Percentiles rank a stretch among this genome's conserved stretches.
phyloP scores from a whole-genome alignment of 2,113 vertebrate genomes.

The Oriolus oriolus region DNA sequence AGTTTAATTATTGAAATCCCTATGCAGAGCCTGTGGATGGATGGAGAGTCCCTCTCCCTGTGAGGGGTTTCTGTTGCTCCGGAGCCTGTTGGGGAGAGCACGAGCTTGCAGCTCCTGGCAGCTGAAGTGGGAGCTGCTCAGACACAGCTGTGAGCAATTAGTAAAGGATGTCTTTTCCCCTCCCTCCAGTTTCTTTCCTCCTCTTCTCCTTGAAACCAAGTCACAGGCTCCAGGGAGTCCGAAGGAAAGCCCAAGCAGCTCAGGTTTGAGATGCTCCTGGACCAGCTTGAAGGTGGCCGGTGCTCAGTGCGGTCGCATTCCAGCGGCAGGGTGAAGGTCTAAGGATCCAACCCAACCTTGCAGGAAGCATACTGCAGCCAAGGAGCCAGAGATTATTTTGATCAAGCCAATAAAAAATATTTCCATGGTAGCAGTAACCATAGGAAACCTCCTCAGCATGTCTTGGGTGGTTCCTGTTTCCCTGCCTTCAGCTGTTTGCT shows the following conservation, averaged over 20 bases:
- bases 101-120: constrained; percentile 32
- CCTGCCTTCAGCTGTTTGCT: constrained; percentile 33
- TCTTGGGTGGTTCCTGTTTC: constrained; percentile 11
- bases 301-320: accelerated
- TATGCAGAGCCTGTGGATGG: neutral
- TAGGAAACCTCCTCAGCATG: constrained; percentile 68
- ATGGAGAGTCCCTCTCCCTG: neutral
- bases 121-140: constrained; percentile 1
- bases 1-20: constrained; percentile 34
- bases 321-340: neutral
- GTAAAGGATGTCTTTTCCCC: neutral
- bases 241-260: neutral
- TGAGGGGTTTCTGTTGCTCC: neutral
- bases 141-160: constrained; percentile 60
- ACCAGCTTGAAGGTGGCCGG: accelerated
- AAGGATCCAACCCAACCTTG: neutral
- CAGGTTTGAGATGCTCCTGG: neutral
- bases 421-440: constrained; percentile 79
- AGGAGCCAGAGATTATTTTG: constrained; percentile 60
- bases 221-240: neutral
- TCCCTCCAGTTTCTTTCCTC: neutral
- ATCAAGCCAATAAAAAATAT: constrained; percentile 63
- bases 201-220: constrained; percentile 4
- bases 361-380: neutral
- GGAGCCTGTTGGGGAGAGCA: neutral